Evolutionary conservation across 1,140 invertebrate species (phyloP).

Genomic region (Hycleus cichorii): DNA sequence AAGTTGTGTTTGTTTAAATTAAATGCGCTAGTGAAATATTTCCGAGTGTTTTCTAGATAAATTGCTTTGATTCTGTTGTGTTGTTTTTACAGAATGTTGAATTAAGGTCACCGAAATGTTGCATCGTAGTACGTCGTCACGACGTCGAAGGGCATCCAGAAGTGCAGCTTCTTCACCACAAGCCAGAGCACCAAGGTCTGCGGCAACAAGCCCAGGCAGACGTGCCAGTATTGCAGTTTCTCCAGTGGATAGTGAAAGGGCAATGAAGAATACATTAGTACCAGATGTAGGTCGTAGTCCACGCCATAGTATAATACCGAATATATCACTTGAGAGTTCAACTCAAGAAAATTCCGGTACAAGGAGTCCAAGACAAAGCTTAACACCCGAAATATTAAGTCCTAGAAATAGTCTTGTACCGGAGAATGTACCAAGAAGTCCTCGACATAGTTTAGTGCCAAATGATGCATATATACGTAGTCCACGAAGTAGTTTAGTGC

Average conservation of each 20-base stretch:
- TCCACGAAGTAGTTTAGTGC: constrained; percentile 40
- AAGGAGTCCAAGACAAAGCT: constrained; percentile 46
- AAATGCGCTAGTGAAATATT: too few species aligned
- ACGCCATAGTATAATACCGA: constrained; percentile 54
- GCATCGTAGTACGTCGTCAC: constrained; percentile 57
- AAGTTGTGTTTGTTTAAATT: too few species aligned
- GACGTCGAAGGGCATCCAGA: constrained; percentile 54
- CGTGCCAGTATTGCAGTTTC: constrained; percentile 46
- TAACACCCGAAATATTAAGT: constrained; percentile 47
- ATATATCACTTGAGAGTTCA: constrained; percentile 43
- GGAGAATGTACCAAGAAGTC: constrained; percentile 46
- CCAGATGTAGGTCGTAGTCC: constrained; percentile 54
- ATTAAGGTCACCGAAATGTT: constrained; percentile 44
- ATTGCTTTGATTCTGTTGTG: too few species aligned
- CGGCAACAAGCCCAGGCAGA: constrained; percentile 41
- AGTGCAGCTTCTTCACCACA: constrained; percentile 57
- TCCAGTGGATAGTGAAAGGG: constrained; percentile 40
- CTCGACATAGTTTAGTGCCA: constrained; percentile 43
- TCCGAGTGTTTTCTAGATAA: too few species aligned
- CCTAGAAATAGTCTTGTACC: constrained; percentile 55
- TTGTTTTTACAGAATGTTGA: too few species aligned
- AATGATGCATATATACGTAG: constrained; percentile 42
- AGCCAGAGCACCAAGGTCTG: constrained; percentile 41
- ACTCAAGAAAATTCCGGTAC: constrained; percentile 29
- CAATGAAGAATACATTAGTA: constrained; percentile 38